These are phyloP conservation scores for Colaptes auratus DNA, from an alignment of 2,113 vertebrate genomes.

Conservation along the genomic window DNA sequence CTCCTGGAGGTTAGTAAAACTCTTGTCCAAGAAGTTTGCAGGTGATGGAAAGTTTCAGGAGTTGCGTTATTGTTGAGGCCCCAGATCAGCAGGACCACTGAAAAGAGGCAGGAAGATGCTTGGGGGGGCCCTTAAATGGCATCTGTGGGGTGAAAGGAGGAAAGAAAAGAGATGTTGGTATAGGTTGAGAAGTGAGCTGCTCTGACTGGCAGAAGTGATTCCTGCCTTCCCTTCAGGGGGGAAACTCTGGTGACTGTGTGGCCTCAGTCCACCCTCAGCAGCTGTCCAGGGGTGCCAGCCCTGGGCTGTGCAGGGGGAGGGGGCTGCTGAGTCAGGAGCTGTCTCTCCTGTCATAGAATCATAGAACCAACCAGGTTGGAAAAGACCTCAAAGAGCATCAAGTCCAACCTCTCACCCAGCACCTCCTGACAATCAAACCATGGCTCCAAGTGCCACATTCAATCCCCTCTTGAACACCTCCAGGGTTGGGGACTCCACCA, in stretches of 20 bases:
- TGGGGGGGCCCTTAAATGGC: not conserved
- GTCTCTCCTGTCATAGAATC: not conserved
- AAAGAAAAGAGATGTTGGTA: not conserved
- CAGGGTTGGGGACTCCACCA: too few species aligned
- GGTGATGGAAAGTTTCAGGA: not conserved
- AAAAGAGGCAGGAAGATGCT: too few species aligned
- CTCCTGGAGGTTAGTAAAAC: slow-evolving; percentile 87
- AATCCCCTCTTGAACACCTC: too few species aligned
- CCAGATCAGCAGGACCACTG: rapidly evolving
- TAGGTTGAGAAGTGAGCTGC: not conserved
- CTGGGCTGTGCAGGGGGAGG: rapidly evolving
- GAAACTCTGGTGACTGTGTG: not conserved
- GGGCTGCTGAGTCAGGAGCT: not conserved
- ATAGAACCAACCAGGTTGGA: too few species aligned
- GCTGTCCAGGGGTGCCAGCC: rapidly evolving
- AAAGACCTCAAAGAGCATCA: too few species aligned
- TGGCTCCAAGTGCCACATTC: too few species aligned
- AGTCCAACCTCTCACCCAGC: too few species aligned
- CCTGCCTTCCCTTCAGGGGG: not conserved
- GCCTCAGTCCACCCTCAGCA: not conserved
- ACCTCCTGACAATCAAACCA: too few species aligned
- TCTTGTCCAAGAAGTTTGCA: not conserved
- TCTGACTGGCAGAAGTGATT: not conserved
- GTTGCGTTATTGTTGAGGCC: not conserved
- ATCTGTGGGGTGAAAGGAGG: not conserved